Evolutionary conservation across 2,113 vertebrate genomes (phyloP).

Genomic region (Peromyscus californicus): DNA sequence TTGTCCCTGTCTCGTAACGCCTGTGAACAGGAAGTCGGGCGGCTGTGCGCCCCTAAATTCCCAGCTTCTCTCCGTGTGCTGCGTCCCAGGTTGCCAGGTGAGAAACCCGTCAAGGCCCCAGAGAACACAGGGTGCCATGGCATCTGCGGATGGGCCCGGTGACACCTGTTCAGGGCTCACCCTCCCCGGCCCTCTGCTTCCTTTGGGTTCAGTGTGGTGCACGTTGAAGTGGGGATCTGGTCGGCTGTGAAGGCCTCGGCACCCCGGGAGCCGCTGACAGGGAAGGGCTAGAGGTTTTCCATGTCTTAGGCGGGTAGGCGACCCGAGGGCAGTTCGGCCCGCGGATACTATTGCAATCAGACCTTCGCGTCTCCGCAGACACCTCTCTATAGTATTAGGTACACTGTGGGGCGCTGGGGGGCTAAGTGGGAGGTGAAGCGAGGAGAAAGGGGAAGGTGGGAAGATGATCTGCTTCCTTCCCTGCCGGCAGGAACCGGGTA

Average conservation of each 20-base stretch:
- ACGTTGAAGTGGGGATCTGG: background rate
- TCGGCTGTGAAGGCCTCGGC: background rate
- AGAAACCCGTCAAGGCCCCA: background rate
- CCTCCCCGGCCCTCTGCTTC: background rate
- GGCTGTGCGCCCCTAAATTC: background rate
- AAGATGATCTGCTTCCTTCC: slow-evolving; percentile 9
- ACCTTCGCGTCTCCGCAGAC: background rate
- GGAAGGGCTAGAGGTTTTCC: background rate
- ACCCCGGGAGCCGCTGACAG: background rate
- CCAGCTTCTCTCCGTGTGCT: background rate
- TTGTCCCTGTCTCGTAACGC: background rate
- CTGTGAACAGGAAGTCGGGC: background rate
- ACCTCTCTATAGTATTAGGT: background rate
- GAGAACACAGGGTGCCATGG: background rate
- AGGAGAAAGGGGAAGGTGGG: background rate
- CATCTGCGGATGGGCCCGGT: background rate
- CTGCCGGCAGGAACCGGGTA: background rate
- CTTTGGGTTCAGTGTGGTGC: background rate
- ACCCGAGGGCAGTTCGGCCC: background rate
- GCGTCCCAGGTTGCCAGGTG: background rate
- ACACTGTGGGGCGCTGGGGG: background rate
- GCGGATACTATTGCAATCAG: background rate
- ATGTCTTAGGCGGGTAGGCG: background rate
- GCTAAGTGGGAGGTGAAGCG: background rate
- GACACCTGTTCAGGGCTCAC: background rate